These are phyloP conservation scores for Neelides sp. DNA, from an alignment of 1,140 invertebrate genomes.

Conservation along the genomic window DNA sequence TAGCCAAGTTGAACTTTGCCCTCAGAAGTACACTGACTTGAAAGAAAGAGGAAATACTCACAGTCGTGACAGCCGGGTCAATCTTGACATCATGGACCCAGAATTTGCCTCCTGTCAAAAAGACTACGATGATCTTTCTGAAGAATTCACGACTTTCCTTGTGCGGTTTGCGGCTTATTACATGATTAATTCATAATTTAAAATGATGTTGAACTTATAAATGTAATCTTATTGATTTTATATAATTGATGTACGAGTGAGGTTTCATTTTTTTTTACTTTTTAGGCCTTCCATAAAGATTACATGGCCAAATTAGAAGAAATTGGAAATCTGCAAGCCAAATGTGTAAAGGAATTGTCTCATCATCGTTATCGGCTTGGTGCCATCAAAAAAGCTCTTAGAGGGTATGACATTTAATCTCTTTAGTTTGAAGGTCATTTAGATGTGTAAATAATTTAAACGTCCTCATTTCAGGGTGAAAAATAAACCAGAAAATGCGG, in stretches of 20 bases:
- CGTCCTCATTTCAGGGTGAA: constrained; percentile 18
- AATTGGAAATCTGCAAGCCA: constrained; percentile 64
- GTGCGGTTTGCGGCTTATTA: neutral
- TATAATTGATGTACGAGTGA: no score
- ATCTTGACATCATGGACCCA: constrained; percentile 13
- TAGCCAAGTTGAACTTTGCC: no score
- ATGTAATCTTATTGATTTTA: no score
- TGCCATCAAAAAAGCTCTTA: constrained; percentile 60
- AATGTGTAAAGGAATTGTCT: constrained; percentile 72
- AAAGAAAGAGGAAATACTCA: no score
- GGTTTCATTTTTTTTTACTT: constrained; percentile 32
- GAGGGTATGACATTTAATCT: constrained; percentile 47
- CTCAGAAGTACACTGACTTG: no score
- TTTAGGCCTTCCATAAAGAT: constrained; percentile 61
- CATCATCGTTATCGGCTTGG: constrained; percentile 81
- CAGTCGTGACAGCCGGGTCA: no score
- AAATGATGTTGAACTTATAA: no score
- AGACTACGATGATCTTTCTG: constrained; percentile 63
- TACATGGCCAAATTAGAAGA: constrained; percentile 74
- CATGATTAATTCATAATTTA: constrained; percentile 4
- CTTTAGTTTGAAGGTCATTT: constrained; percentile 1
- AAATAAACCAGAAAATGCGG: constrained; percentile 31
- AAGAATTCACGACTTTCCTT: constrained; percentile 47
- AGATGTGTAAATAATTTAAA: constrained; percentile 12
- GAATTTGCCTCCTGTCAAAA: constrained; percentile 49